Base-by-base conservation (phyloP, 2,888 invertebrate species). In the Heliothis peltigera region DNA sequence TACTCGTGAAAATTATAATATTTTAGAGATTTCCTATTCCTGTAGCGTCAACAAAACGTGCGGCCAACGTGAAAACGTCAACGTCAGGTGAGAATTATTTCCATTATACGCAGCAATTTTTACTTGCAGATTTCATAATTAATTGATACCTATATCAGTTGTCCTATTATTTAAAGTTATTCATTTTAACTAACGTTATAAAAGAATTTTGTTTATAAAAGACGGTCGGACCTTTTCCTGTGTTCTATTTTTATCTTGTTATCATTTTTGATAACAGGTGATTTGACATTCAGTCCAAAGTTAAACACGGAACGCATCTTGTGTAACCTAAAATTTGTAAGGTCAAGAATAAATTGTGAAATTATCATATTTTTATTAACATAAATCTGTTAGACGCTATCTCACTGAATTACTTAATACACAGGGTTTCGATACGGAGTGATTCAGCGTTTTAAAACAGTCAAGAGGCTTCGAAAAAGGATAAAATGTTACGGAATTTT, bases 401-500 rank as follows among this genome's bases (percentile, higher is more conserved):
- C 65, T 74, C 48, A 18, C 19, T 56, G 53, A 54, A 65, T 71
- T 65, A 75, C 63, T 71, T 67, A 77, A 74, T 71, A 75, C 44
- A 62, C 59, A 32, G 47, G 51, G 60, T 60, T 58, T 51, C 42
- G 51, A 47, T n/a, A 8, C 25, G 42, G 61, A 71, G 82, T 80
- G 81, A 82, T 70, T 75, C 74, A 69, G 72, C 69, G 53, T 55
- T 75, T 70, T 57, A 54, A 10, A 39, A 42, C 32, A 53, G 39
- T 64, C 58, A 51, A 18, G 61, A 53, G 61, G 18, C 21, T 49
- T 56, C 52, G 59, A 5, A 83, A 52, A 25, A 57, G 22, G 15
- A 39, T 35, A 79, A 84, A 81, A 94, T 94, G 93, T 86, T 91
- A 53, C 89, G 88, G 88, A 89, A 85, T 79, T 79, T 91, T 28